These are phyloP conservation scores for Rhabdomys pumilio DNA, from an alignment of 2,797 vertebrate genomes.

Conservation along the genomic window DNA sequence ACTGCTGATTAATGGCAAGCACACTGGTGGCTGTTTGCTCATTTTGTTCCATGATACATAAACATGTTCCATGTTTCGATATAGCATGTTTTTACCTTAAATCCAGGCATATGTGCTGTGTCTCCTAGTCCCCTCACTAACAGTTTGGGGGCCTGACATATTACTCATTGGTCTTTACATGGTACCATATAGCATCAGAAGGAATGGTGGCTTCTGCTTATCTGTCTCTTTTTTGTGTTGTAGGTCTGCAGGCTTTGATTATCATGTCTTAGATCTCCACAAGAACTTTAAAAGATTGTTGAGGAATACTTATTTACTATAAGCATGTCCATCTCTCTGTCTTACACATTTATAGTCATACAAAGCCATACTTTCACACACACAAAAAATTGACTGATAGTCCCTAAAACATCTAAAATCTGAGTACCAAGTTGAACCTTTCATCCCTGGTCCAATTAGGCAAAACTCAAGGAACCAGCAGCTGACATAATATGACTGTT, in stretches of 20 bases:
- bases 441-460: not conserved
- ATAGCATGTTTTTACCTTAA: not conserved
- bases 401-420: conserved; percentile 40
- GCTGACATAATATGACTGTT: conserved; percentile 16
- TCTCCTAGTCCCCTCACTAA: not conserved
- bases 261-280: not conserved
- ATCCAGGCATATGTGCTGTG: not conserved
- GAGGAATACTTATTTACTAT: not conserved
- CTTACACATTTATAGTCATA: not conserved
- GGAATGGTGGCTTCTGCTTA: not conserved
- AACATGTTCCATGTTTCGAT: not conserved
- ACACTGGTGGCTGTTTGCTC: not conserved
- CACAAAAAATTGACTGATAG: not conserved
- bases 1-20: accelerated
- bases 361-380: not conserved
- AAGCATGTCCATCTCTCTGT: not conserved
- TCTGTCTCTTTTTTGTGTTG: not conserved
- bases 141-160: not conserved
- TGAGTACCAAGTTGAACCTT: not conserved
- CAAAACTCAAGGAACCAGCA: conserved; percentile 42
- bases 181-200: not conserved
- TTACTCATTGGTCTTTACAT: not conserved
- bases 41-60: not conserved
- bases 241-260: not conserved
- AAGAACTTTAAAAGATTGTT: not conserved